Base-by-base conservation (phyloP, 2,888 invertebrate genomes). In the Acleris literana region DNA sequence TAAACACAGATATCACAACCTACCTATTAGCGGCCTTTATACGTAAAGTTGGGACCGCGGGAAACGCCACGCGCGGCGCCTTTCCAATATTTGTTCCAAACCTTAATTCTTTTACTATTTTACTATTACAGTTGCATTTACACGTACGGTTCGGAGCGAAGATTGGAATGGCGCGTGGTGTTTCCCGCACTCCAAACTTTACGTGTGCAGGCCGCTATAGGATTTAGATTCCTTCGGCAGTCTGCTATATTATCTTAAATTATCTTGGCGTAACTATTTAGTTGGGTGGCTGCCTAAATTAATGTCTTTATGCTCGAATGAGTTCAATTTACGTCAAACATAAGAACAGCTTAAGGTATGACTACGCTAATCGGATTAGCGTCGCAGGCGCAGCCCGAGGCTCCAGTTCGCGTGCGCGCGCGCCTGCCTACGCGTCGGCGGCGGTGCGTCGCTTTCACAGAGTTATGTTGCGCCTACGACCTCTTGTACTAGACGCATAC, bases 321-420 rank as follows among this genome's bases (percentile, higher is more conserved):
- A 64, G 69, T 70, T 77, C 77, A 78, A 79, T 80, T 80, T 76
- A 75, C 74, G 73, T 79, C 63, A 67, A 74, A 71, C 69, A 68
- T 68, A 72, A 72, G 72, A 69, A 72, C 72, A 70, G 68, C 70
- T 71, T 72, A 68, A 74, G 70, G 68, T 75, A 74, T 71, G 68
- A 82, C 75, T 77, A 75, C 73, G 78, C 74, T 87, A 87, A 88
- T 87, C 87, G 82, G 86, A 88, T 88, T 87, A 87, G 78, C 79
- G 79, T 79, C 74, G 76, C 33, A 76, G 73, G 80, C 76, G 74
- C 79, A 77, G 70, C 67, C 55, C 58, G 63, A 62, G 69, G 66
- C 69, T 70, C 73, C 72, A 71, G 72, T 77, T 75, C 72, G 77
- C 75, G 75, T 82, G 74, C 78, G 76, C 73, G 69, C 75, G 80